Evolutionary conservation across 2,113 vertebrate species (phyloP).

Genomic region (Lota lota): DNA sequence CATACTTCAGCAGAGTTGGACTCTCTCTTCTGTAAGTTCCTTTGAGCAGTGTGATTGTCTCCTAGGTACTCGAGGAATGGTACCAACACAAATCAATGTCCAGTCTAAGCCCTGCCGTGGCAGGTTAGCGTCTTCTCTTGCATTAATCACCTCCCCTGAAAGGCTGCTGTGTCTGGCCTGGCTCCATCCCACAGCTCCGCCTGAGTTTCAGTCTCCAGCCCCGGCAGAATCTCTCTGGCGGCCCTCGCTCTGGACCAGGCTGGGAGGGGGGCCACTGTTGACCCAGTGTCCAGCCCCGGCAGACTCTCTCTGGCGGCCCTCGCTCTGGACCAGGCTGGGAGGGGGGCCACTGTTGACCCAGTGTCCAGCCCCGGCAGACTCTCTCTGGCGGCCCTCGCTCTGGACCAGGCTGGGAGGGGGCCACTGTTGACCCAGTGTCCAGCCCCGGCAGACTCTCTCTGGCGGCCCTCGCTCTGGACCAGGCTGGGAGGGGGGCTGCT

Average conservation of each 20-base stretch:
- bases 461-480: constrained; percentile 59
- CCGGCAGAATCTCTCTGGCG: constrained; percentile 51
- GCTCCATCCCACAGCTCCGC: constrained; percentile 46
- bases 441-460: constrained; percentile 44
- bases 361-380: constrained; percentile 30
- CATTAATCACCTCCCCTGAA: constrained; percentile 68
- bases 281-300: constrained; percentile 21
- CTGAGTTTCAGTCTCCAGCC: constrained; percentile 51
- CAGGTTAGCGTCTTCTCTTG: constrained; percentile 25
- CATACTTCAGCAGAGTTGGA: neutral
- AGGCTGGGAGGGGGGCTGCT: constrained; percentile 41
- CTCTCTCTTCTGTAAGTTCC: constrained; percentile 37
- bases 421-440: neutral
- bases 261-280: constrained; percentile 28
- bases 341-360: constrained; percentile 10
- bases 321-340: constrained; percentile 61
- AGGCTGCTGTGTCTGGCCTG: constrained; percentile 54
- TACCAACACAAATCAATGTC: constrained; percentile 51
- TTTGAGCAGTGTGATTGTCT: constrained; percentile 33
- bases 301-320: constrained; percentile 53
- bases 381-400: constrained; percentile 53
- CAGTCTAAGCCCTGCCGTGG: constrained; percentile 38
- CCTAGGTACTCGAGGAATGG: constrained; percentile 49
- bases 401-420: constrained; percentile 60
- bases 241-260: constrained; percentile 64